Evolutionary conservation across 2,113 vertebrate genomes (phyloP).

Genomic region (Herpetotheres cachinnans): DNA sequence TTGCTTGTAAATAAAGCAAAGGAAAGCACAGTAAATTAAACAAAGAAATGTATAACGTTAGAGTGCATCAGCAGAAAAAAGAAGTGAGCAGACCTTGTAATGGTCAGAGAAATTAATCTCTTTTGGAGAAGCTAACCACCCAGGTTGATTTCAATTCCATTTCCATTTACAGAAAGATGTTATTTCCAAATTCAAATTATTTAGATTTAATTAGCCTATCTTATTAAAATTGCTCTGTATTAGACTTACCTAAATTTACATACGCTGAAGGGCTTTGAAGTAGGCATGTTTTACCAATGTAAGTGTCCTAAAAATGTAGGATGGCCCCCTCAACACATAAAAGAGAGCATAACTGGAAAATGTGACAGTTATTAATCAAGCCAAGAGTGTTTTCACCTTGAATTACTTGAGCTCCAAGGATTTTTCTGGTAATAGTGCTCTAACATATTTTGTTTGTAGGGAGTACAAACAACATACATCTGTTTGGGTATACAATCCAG

Average conservation of each 20-base stretch:
- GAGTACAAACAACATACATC: not conserved
- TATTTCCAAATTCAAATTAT: not conserved
- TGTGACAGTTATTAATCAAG: not conserved
- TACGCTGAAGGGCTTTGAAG: not conserved
- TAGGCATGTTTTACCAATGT: not conserved
- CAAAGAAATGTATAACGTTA: not conserved
- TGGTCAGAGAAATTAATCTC: not conserved
- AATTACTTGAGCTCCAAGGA: not conserved
- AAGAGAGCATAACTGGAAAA: not conserved
- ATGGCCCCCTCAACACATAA: not conserved
- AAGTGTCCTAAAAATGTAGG: not conserved
- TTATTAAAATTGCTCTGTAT: not conserved
- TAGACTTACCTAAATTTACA: not conserved
- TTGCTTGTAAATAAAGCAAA: not conserved
- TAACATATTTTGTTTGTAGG: not conserved
- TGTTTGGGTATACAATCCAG: not conserved
- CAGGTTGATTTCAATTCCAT: not conserved
- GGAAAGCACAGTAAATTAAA: not conserved
- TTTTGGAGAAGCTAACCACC: not conserved
- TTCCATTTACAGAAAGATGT: not conserved
- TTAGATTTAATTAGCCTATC: not conserved
- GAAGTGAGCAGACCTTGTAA: not conserved
- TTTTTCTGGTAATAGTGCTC: not conserved
- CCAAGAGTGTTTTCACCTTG: not conserved
- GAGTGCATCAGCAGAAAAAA: not conserved